phyloP scores from a whole-genome alignment of 2,113 vertebrate species.

The Heloderma charlesbogerti region DNA sequence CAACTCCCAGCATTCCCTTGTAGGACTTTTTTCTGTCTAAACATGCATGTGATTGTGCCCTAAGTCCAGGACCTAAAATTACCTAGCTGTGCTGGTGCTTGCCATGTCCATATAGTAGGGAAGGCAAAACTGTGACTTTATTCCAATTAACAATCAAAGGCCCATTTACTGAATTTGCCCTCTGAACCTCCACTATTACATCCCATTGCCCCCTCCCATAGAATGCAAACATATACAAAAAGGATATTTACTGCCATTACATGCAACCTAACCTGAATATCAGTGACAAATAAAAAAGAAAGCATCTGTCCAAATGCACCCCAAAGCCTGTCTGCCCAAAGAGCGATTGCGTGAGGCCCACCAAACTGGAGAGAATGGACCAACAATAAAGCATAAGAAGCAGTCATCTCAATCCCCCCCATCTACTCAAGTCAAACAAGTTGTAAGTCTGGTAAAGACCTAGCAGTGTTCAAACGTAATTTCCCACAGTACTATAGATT shows the following conservation, averaged over 20 bases:
- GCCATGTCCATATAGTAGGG: conserved; percentile 12
- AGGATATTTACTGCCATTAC: not conserved
- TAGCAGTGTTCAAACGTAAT: not conserved
- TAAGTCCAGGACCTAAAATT: too few species aligned
- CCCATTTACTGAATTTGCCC: not conserved
- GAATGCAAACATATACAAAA: not conserved
- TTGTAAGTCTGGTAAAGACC: accelerated
- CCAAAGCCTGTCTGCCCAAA: not conserved
- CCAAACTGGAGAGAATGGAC: not conserved
- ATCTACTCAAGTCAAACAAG: not conserved
- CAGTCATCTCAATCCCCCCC: not conserved
- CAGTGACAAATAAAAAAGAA: not conserved
- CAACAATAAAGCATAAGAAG: not conserved
- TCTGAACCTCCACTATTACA: not conserved
- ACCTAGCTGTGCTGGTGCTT: too few species aligned
- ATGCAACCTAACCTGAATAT: not conserved
- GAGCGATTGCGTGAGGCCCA: not conserved
- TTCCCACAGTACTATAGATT: not conserved
- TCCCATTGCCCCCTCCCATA: not conserved
- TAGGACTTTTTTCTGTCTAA: too few species aligned
- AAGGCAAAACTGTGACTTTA: not conserved
- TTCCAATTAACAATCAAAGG: not conserved
- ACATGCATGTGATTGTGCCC: too few species aligned
- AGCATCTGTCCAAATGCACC: not conserved
- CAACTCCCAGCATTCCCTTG: too few species aligned